phyloP scores from a whole-genome alignment of 2,888 invertebrate species.

The Apomyelois bistriatella region DNA sequence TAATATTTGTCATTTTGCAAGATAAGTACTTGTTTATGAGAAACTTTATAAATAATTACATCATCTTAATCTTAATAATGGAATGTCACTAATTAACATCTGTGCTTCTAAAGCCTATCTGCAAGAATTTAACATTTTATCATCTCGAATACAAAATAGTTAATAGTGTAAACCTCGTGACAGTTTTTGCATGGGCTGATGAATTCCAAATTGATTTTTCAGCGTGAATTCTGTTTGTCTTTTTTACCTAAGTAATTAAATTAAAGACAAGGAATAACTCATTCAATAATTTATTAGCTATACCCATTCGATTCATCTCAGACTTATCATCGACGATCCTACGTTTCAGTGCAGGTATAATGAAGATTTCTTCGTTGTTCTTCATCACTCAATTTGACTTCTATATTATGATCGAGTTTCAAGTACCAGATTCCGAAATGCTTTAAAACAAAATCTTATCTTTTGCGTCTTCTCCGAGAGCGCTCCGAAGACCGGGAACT shows the following conservation, averaged over 20 bases:
- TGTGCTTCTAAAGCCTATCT: too few relatives aligned
- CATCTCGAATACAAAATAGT: too few relatives aligned
- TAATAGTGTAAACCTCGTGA: too few relatives aligned
- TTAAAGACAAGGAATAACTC: background rate
- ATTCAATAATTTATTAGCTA: background rate
- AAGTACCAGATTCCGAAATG: background rate
- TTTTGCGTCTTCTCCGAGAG: slow-evolving; percentile 60
- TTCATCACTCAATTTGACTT: background rate
- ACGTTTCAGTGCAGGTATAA: background rate
- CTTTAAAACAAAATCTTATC: slow-evolving; percentile 35
- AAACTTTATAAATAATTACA: too few relatives aligned
- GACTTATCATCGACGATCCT: background rate
- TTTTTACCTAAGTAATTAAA: background rate
- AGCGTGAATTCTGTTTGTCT: too few relatives aligned
- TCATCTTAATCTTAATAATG: too few relatives aligned
- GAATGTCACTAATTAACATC: too few relatives aligned
- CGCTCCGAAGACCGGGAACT: slow-evolving; percentile 60
- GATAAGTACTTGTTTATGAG: too few relatives aligned
- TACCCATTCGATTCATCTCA: background rate
- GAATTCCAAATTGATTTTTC: too few relatives aligned
- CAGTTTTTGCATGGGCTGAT: too few relatives aligned
- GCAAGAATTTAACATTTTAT: too few relatives aligned
- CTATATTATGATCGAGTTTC: background rate
- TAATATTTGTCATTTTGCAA: too few relatives aligned
- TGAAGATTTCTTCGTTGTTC: background rate